These are phyloP conservation scores for Galleria mellonella DNA, from an alignment of 1,140 invertebrate species.

Conservation along the genomic window DNA sequence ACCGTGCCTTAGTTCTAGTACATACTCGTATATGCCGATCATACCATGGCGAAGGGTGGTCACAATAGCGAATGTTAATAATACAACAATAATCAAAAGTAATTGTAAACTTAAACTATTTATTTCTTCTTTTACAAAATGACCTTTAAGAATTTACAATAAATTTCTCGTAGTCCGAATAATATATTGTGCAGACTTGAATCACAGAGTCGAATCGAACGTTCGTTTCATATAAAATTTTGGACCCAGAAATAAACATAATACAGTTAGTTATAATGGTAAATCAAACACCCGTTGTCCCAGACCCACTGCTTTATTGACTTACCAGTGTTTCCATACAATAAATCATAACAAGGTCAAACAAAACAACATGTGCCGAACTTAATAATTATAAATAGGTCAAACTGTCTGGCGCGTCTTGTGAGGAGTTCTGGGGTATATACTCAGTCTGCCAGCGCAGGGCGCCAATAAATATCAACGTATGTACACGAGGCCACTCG, in stretches of 20 bases:
- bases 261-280: constrained; percentile 40
- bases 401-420: constrained; percentile 52
- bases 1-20: too few relatives aligned
- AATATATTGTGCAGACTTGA: constrained; percentile 33
- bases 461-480: constrained; percentile 67
- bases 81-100: constrained; percentile 58
- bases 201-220: constrained; percentile 42
- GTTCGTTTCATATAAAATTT: constrained; percentile 36
- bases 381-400: constrained; percentile 63
- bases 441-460: constrained; percentile 45
- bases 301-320: constrained; percentile 72
- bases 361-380: constrained; percentile 72
- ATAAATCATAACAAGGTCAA: constrained; percentile 73
- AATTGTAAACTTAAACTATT: constrained; percentile 70
- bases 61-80: constrained; percentile 16
- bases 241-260: constrained; percentile 62
- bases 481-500: constrained; percentile 63
- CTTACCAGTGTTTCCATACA: constrained; percentile 69
- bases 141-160: constrained; percentile 69
- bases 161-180: constrained; percentile 47
- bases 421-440: constrained; percentile 33
- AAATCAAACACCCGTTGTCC: constrained; percentile 68
- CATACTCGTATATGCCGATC: too few relatives aligned
- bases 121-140: constrained; percentile 71
- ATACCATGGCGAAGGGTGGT: background rate